Conservation (phyloP, 2,797 vertebrate species). For the Poliocrania exsul region DNA sequence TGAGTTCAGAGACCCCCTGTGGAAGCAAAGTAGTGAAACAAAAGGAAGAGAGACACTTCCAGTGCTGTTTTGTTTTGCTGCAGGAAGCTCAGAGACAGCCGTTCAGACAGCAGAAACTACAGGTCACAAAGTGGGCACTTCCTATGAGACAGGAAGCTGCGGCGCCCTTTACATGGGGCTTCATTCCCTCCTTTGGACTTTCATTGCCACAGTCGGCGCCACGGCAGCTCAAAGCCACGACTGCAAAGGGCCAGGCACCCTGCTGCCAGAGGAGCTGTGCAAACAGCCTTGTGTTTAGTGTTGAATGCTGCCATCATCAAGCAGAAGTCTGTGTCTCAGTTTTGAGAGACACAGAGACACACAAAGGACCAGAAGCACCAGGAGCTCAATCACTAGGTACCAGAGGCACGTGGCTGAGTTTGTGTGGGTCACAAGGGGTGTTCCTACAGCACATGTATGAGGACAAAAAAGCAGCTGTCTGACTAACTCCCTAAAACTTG, state of each 20-base stretch:
- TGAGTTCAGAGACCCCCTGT: background rate
- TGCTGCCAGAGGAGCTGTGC: background rate
- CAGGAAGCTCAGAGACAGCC: conserved; percentile 68
- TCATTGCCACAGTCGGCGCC: background rate
- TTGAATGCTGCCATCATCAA: rapidly evolving
- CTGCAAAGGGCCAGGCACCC: background rate
- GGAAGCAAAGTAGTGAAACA: background rate
- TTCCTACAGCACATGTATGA: rapidly evolving
- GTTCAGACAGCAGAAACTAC: conserved; percentile 40
- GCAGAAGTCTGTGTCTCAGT: background rate
- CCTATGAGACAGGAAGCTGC: conserved; percentile 37
- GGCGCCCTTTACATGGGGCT: background rate
- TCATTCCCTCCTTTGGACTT: background rate
- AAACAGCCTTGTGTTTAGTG: background rate
- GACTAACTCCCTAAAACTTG: background rate
- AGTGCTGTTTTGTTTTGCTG: conserved; percentile 36
- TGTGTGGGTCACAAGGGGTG: rapidly evolving
- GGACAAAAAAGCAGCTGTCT: background rate
- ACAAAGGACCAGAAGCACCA: background rate
- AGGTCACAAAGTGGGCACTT: conserved; percentile 1
- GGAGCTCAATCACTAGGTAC: background rate
- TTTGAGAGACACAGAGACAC: rapidly evolving
- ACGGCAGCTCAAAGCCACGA: rapidly evolving
- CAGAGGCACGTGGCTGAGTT: rapidly evolving
- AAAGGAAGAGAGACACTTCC: background rate